Evolutionary conservation across 1,140 invertebrate species (phyloP), one percentile per base, ranked within the genome.

Genomic region (Leptinotarsa defecta): DNA sequence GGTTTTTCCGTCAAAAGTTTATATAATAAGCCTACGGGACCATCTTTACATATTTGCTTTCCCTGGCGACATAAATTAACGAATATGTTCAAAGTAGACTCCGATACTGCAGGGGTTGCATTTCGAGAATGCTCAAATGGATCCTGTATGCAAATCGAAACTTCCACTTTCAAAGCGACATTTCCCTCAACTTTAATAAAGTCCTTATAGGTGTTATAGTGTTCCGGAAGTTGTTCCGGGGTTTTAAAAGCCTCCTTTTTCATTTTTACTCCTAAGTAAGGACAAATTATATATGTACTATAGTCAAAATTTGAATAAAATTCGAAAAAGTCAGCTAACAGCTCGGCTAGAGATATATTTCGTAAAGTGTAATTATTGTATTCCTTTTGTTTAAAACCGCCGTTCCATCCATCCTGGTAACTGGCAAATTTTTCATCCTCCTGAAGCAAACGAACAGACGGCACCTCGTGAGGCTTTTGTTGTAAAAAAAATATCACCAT

Each of bases 401-500:
- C 86, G 76, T 89, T 86, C 89, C 88, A 89, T 0, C 84, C 86
- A 63, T 81, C 77, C 48, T 87, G 83, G 20, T 86, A 75, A 69
- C 85, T 79, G 76, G 79, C 13, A 22, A 77, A 80, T 4, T 69
- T 49, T 19, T 76, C 80, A 6, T 61, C 74, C 67, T 78, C 76
- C 76, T 87, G 87, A 3, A 90, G 74, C 2, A 84, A 48, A 6
- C 73, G 34, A 17, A 90, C 83, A 2, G 86, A 78, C 4, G 89
- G 88, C 17, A 89, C 77, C 13, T 83, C 80, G 72, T 87, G 81
- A 6, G 82, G 77, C 24, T 86, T 81, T 81, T 90, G 90, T 83
- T 92, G 90, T 15, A 92, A 82, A 81, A 90, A 92, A 85, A 91
- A 92, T 19, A 93, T 85, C 13, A 90, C 85, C 76, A 93, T 81